Conservation (phyloP, 2,888 invertebrate species). For the Eretmocerus hayati region DNA sequence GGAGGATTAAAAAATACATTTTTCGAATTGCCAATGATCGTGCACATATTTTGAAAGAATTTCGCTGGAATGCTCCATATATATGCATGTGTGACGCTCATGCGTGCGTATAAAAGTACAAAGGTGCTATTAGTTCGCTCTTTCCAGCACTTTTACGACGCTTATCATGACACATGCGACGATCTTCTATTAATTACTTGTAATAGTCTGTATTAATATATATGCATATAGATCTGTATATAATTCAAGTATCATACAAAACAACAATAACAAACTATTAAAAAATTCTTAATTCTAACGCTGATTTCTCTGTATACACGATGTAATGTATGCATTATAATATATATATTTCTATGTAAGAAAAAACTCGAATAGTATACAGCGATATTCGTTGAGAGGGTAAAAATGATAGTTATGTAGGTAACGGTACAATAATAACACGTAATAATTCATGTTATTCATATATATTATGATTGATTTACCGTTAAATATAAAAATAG, state of each 20-base stretch:
- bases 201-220: slow-evolving; percentile 21
- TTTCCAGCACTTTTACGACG: slow-evolving; percentile 24
- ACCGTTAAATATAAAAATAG: slow-evolving; percentile 39
- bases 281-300: slow-evolving; percentile 35
- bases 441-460: no score
- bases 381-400: slow-evolving; percentile 24
- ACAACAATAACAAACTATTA: slow-evolving; percentile 46
- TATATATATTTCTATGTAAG: slow-evolving; percentile 19
- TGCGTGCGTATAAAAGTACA: slow-evolving; percentile 25
- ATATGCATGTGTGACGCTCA: slow-evolving; percentile 20
- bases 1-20: no score
- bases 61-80: slow-evolving; percentile 15
- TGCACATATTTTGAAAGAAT: no score
- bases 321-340: slow-evolving; percentile 22
- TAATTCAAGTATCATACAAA: slow-evolving; percentile 42
- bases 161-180: slow-evolving; percentile 24
- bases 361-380: slow-evolving; percentile 21
- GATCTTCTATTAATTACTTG: slow-evolving; percentile 21
- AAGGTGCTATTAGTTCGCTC: slow-evolving; percentile 23
- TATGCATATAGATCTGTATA: slow-evolving; percentile 16
- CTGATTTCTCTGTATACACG: slow-evolving; percentile 27
- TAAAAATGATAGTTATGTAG: slow-evolving; percentile 22
- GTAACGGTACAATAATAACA: slow-evolving; percentile 20
- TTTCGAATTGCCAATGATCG: no score
- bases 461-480: slow-evolving; percentile 16